Evolutionary conservation across 2,888 invertebrate species (phyloP).

Genomic region (Pachycephus smyrnensis): DNA sequence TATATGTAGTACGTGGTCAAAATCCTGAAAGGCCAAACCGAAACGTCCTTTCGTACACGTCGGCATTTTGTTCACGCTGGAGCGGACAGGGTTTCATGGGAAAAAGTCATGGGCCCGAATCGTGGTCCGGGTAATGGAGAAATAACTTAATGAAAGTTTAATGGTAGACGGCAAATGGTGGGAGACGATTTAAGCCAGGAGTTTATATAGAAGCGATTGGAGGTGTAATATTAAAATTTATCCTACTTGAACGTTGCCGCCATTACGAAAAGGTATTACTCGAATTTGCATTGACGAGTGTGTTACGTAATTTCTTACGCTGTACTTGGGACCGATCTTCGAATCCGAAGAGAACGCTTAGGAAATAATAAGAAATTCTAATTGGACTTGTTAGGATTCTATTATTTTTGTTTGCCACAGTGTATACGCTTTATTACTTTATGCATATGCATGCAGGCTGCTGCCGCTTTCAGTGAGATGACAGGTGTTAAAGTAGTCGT

Average conservation of each 20-base stretch:
- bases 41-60: not conserved
- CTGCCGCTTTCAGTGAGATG: not conserved
- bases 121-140: not conserved
- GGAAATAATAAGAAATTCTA: constrained; percentile 4
- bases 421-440: not conserved
- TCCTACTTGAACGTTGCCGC: not conserved
- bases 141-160: not conserved
- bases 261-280: not conserved
- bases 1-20: not conserved
- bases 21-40: not conserved
- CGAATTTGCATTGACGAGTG: not conserved
- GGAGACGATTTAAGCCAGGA: not conserved
- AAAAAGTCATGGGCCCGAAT: not conserved
- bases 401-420: constrained; percentile 11
- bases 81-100: not conserved
- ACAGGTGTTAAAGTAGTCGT: not conserved
- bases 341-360: not conserved
- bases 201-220: not conserved
- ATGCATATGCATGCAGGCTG: not conserved
- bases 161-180: not conserved
- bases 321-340: not conserved
- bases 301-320: not conserved
- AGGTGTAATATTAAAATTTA: not conserved
- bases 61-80: not conserved
- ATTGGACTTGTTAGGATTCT: constrained; percentile 1